Conservation (phyloP, 2,113 vertebrate species). For the Antidorcas marsupialis region DNA sequence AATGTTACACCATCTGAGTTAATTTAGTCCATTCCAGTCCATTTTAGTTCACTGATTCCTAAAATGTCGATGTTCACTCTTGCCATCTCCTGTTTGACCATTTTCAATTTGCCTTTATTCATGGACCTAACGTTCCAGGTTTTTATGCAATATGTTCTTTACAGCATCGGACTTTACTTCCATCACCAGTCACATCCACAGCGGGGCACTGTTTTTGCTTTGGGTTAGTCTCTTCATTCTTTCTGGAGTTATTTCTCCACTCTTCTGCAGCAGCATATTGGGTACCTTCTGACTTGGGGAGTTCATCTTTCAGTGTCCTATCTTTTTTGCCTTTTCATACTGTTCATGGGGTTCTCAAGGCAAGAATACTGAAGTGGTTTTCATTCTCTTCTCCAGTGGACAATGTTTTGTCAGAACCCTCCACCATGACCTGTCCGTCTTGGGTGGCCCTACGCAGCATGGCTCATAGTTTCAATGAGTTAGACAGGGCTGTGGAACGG, state of each 20-base stretch:
- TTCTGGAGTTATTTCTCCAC: not conserved
- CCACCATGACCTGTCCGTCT: not conserved
- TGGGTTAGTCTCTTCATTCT: rapidly evolving
- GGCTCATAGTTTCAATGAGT: not conserved
- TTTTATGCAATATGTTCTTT: not conserved
- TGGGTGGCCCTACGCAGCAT: not conserved
- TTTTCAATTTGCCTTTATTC: not conserved
- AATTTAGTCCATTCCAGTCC: not conserved
- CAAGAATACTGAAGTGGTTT: not conserved
- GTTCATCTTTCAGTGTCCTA: not conserved
- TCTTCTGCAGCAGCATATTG: not conserved
- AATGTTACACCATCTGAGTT: not conserved
- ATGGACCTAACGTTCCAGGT: not conserved
- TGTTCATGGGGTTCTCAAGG: not conserved
- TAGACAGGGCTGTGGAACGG: not conserved
- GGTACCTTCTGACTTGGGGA: not conserved
- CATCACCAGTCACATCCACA: not conserved
- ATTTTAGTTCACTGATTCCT: not conserved
- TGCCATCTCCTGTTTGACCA: not conserved
- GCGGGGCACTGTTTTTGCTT: not conserved
- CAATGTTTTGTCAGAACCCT: not conserved
- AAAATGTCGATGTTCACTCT: not conserved
- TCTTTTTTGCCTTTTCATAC: not conserved
- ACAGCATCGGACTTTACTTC: not conserved
- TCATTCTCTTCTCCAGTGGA: not conserved